phyloP scores from a whole-genome alignment of 1,140 invertebrate genomes.

The Halesus radiatus region DNA sequence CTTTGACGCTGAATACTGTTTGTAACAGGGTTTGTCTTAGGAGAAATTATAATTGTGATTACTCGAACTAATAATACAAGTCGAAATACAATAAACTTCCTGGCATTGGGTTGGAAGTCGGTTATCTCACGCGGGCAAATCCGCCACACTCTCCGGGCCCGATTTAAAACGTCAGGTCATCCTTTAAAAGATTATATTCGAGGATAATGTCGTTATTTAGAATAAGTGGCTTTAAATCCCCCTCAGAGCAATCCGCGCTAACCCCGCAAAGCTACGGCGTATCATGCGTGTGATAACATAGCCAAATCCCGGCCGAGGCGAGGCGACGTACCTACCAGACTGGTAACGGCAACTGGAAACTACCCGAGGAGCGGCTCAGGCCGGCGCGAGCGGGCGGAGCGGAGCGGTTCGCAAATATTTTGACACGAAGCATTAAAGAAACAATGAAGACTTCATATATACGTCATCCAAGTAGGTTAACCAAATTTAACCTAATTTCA shows the following conservation, averaged over 20 bases:
- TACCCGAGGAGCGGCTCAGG: neutral
- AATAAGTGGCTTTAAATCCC: slow-evolving; percentile 39
- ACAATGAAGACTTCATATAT: no score
- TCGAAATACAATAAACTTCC: neutral
- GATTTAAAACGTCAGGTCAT: slow-evolving; percentile 32
- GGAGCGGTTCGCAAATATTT: slow-evolving; percentile 6
- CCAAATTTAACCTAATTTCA: no score
- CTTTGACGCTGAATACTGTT: no score
- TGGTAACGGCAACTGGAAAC: neutral
- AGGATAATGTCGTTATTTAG: slow-evolving; percentile 42
- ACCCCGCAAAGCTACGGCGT: slow-evolving; percentile 17
- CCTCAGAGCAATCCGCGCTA: slow-evolving; percentile 1
- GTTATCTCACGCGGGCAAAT: slow-evolving; percentile 11
- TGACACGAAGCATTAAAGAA: neutral
- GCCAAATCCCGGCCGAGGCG: slow-evolving; percentile 10
- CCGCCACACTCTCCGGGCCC: neutral
- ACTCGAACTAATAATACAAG: no score
- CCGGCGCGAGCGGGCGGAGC: no score
- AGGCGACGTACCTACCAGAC: neutral
- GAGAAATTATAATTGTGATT: no score
- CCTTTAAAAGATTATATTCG: slow-evolving; percentile 41
- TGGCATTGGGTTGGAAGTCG: neutral
- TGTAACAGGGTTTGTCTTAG: no score
- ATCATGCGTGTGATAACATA: slow-evolving; percentile 22
- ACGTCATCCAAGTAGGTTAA: no score